Conservation (phyloP, 2,797 vertebrate species). For the Sebastes ruberrimus region DNA sequence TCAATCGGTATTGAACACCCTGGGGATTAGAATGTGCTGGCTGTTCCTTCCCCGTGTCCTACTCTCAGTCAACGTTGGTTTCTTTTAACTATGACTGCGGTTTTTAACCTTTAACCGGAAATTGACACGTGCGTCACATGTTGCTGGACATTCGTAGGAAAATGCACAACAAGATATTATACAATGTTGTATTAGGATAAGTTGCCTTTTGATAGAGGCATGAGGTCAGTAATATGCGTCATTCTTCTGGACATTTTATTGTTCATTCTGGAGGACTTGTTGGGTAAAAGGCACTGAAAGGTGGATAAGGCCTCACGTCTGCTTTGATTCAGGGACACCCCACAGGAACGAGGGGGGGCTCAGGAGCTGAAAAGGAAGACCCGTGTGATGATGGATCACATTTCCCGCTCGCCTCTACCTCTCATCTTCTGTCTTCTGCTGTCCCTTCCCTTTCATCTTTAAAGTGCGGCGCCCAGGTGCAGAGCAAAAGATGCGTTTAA, state of each 20-base stretch:
- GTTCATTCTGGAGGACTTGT: not conserved
- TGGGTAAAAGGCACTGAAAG: not conserved
- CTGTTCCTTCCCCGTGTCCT: not conserved
- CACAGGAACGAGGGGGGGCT: not conserved
- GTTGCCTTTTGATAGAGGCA: not conserved
- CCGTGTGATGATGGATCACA: constrained; percentile 61
- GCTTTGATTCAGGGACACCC: constrained; percentile 36
- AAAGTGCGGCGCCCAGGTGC: constrained; percentile 63
- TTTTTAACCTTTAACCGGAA: not conserved
- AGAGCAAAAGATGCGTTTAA: constrained; percentile 44
- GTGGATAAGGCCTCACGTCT: not conserved
- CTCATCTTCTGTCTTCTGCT: constrained; percentile 58
- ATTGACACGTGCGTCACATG: too few species aligned
- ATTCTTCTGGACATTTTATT: not conserved
- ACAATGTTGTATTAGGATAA: too few species aligned
- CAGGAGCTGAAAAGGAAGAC: constrained; percentile 27
- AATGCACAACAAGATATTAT: too few species aligned
- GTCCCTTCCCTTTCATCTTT: constrained; percentile 67
- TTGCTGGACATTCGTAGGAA: too few species aligned
- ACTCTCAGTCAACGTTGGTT: not conserved
- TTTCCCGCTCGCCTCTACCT: constrained; percentile 52
- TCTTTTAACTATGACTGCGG: not conserved
- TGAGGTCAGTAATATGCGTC: not conserved
- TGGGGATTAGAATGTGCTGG: too few species aligned
- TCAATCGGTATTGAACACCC: too few species aligned